These are phyloP conservation scores for Chaitophorus viminalis DNA, from an alignment of 2,888 invertebrate species.

Conservation along the genomic window DNA sequence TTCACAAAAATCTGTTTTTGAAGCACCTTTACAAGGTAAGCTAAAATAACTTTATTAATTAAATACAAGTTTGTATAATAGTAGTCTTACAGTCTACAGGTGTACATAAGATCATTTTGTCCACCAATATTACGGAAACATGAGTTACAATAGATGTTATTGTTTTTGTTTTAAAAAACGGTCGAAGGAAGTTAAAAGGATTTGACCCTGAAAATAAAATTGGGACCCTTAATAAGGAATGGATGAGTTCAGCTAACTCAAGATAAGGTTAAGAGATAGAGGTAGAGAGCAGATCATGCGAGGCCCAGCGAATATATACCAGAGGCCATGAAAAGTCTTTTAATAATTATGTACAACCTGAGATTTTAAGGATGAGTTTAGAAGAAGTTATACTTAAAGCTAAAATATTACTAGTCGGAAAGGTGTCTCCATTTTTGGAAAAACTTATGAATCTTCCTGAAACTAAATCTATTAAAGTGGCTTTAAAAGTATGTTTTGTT, in stretches of 20 bases:
- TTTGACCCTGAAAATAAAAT: constrained; percentile 80
- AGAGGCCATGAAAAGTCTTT: constrained; percentile 75
- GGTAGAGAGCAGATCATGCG: constrained; percentile 89
- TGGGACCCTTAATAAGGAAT: constrained; percentile 78
- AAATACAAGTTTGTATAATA: constrained; percentile 11
- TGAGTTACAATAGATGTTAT: constrained; percentile 96
- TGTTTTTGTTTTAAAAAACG: constrained; percentile 89
- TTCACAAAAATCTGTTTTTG: constrained; percentile 83
- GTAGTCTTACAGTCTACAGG: constrained; percentile 66
- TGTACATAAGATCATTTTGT: constrained; percentile 84
- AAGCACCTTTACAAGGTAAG: constrained; percentile 72
- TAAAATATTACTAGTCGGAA: constrained; percentile 80
- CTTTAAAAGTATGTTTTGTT: constrained; percentile 69
- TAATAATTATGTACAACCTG: constrained; percentile 79
- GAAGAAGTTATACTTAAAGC: constrained; percentile 85
- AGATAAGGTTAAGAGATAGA: constrained; percentile 83
- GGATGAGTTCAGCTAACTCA: constrained; percentile 87
- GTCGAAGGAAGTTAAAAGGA: constrained; percentile 82
- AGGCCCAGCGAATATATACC: constrained; percentile 86
- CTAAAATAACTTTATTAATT: constrained; percentile 4
- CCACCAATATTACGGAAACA: constrained; percentile 95
- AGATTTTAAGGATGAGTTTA: constrained; percentile 83
- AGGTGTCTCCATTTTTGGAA: constrained; percentile 74
- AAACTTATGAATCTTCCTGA: constrained; percentile 83
- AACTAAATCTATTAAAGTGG: constrained; percentile 74